Conservation (phyloP, 2,113 vertebrate species). For the Cyprinodon tularosa region DNA sequence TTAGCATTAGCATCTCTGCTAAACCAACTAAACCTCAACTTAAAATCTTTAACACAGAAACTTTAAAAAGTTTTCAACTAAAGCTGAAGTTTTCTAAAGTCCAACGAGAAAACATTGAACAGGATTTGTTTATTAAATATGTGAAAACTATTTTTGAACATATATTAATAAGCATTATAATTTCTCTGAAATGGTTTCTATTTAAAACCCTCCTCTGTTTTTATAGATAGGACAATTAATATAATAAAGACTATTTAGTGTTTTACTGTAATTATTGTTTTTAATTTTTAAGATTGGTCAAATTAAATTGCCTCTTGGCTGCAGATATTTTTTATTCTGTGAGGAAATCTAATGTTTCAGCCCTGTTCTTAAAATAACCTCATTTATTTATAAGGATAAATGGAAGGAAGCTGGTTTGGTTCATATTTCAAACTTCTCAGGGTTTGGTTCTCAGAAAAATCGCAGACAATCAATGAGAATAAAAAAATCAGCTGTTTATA, state of each 20-base stretch:
- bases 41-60: neutral
- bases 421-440: neutral
- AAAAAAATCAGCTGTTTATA: neutral
- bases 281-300: neutral
- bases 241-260: neutral
- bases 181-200: neutral
- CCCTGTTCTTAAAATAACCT: neutral
- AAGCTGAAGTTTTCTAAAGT: neutral
- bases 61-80: neutral
- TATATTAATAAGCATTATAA: neutral
- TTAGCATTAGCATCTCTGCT: neutral
- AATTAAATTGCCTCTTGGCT: neutral
- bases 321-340: neutral
- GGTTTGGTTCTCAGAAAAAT: neutral
- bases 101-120: too few species aligned
- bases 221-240: neutral
- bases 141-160: neutral
- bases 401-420: neutral
- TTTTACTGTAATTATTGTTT: neutral
- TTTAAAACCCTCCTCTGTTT: neutral
- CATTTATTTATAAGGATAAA: neutral
- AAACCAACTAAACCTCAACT: neutral
- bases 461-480: neutral
- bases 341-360: neutral
- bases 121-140: neutral